A percentile compares a stretch with the other conserved stretches of the same genome.
These are phyloP conservation scores for Athetis lepigone DNA, from an alignment of 2,888 invertebrate species.

Conservation along the genomic window DNA sequence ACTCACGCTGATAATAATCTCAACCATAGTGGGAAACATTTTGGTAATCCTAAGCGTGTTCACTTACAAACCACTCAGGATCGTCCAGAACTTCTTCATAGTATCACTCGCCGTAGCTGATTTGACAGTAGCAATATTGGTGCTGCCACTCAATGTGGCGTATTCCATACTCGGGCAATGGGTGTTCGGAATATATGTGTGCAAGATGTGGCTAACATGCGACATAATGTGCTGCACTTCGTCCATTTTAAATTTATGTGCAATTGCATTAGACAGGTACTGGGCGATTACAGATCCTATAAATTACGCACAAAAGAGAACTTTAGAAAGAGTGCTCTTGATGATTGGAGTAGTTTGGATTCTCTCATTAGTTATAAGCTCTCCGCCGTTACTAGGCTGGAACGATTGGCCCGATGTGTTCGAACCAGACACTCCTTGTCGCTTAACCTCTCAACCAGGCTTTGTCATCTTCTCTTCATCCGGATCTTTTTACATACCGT, in stretches of 20 bases:
- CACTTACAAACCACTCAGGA: slow-evolving; percentile 97
- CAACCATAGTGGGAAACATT: slow-evolving; percentile 97
- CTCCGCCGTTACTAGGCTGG: slow-evolving; percentile 97
- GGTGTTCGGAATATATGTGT: slow-evolving; percentile 97
- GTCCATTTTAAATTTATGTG: slow-evolving; percentile 97
- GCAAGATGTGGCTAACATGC: slow-evolving; percentile 98
- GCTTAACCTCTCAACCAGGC: slow-evolving; percentile 96
- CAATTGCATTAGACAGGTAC: slow-evolving; percentile 98
- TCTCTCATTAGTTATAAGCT: slow-evolving; percentile 96
- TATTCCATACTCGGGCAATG: slow-evolving; percentile 97
- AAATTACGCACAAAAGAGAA: slow-evolving; percentile 97
- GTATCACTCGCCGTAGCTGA: slow-evolving; percentile 98
- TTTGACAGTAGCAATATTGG: slow-evolving; percentile 96
- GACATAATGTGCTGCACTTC: slow-evolving; percentile 99
- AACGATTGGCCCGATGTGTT: slow-evolving; percentile 98
- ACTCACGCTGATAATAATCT: slow-evolving; percentile 95
- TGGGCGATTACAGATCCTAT: slow-evolving; percentile 99
- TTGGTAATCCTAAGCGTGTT: slow-evolving; percentile 98
- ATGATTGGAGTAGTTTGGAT: slow-evolving; percentile 97
- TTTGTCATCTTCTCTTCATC: slow-evolving; percentile 97
- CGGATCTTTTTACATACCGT: slow-evolving; percentile 98
- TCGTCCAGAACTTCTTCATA: slow-evolving; percentile 99
- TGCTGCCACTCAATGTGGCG: slow-evolving; percentile 97
- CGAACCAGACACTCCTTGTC: slow-evolving; percentile 94
- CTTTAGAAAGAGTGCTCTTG: slow-evolving; percentile 95